These are phyloP conservation scores for Platichthys flesus DNA, from an alignment of 2,113 vertebrate species.

Conservation along the genomic window DNA sequence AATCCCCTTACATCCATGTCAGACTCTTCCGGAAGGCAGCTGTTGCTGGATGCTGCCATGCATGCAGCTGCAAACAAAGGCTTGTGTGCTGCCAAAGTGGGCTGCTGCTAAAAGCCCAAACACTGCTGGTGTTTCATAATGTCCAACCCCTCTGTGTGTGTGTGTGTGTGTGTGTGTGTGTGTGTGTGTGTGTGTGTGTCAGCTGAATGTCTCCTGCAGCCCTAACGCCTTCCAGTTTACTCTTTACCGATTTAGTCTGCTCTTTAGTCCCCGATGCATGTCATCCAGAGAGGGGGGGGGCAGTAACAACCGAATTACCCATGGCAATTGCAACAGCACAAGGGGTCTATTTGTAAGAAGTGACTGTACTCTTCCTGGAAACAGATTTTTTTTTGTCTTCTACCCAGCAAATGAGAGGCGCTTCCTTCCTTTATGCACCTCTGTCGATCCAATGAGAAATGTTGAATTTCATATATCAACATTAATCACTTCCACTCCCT, in stretches of 20 bases:
- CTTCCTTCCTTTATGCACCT: constrained; percentile 27
- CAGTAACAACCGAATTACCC: constrained; percentile 10
- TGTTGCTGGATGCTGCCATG: constrained; percentile 56
- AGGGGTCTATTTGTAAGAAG: constrained; percentile 42
- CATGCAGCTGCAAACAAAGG: constrained; percentile 69
- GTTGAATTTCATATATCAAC: background rate
- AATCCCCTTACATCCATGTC: constrained; percentile 30
- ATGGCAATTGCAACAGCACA: constrained; percentile 22
- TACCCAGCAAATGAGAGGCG: constrained; percentile 25
- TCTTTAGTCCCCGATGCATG: constrained; percentile 5
- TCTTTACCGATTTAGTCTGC: constrained; percentile 9
- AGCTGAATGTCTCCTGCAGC: constrained; percentile 2
- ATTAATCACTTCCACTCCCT: background rate
- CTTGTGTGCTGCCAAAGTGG: constrained; percentile 43
- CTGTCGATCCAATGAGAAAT: constrained; percentile 13
- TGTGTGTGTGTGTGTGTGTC: background rate
- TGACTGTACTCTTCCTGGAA: constrained; percentile 63
- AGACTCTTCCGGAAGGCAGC: constrained; percentile 44
- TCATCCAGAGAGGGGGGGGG: background rate
- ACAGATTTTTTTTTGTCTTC: constrained; percentile 9
- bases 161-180: background rate
- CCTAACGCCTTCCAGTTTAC: constrained; percentile 47
- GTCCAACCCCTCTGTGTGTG: constrained; percentile 11
- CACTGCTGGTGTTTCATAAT: constrained; percentile 65
- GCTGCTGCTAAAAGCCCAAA: constrained; percentile 60